phyloP scores from a whole-genome alignment of 2,797 vertebrate species.

The Cyprinella venusta region DNA sequence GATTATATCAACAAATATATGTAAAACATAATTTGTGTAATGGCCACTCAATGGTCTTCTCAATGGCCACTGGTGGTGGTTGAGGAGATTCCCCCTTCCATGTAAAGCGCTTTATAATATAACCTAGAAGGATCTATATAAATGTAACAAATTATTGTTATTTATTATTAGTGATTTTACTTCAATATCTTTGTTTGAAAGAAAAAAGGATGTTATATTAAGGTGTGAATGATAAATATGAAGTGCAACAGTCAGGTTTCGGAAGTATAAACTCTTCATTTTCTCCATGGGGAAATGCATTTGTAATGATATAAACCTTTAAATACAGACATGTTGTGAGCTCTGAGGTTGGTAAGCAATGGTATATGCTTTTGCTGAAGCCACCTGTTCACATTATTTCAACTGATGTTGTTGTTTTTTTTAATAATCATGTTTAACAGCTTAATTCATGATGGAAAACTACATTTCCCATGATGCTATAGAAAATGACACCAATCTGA shows the following conservation, averaged over 20 bases:
- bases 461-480: neutral
- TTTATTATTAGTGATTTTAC: constrained; percentile 67
- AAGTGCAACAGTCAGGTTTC: neutral
- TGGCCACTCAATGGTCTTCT: too few relatives aligned
- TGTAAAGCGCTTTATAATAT: too few relatives aligned
- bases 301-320: neutral
- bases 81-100: too few relatives aligned
- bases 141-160: too few relatives aligned
- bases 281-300: neutral
- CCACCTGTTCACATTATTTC: neutral
- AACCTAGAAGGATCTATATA: too few relatives aligned
- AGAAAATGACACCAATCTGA: neutral
- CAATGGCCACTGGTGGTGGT: too few relatives aligned
- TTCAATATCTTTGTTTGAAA: constrained; percentile 55
- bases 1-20: constrained; percentile 69
- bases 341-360: neutral
- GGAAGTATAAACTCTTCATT: neutral
- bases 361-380: neutral
- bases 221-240: constrained; percentile 50
- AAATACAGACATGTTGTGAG: neutral
- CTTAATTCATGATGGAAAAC: neutral
- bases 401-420: too few relatives aligned
- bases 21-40: constrained; percentile 74
- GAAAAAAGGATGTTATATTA: constrained; percentile 10
- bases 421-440: neutral